Conservation (phyloP, 2,113 vertebrate genomes). For the Oryzias woworae region DNA sequence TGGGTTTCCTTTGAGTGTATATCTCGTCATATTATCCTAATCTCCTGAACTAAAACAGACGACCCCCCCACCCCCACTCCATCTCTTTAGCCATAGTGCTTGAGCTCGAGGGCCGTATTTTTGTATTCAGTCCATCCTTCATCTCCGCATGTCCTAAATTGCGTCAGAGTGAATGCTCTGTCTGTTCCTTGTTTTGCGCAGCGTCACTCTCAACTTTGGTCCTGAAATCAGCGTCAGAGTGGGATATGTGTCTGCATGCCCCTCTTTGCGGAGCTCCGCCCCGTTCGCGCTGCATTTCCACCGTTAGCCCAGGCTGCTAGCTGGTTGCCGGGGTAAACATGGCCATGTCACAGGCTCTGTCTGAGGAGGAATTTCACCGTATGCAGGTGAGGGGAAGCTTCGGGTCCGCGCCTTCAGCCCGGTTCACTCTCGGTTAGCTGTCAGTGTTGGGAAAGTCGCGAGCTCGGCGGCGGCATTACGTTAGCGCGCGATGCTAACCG, state of each 20-base stretch:
- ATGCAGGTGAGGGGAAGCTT: constrained; percentile 82
- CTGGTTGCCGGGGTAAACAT: constrained; percentile 46
- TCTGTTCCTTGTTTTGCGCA: background rate
- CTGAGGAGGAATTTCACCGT: constrained; percentile 94
- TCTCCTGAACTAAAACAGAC: too few species aligned
- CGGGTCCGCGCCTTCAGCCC: background rate
- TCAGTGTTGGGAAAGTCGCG: background rate
- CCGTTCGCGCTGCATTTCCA: constrained; percentile 15
- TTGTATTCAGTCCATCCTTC: too few species aligned
- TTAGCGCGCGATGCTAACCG: background rate
- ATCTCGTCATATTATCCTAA: too few species aligned
- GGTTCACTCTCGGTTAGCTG: background rate
- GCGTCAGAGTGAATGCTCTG: constrained; percentile 43
- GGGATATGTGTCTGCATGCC: constrained; percentile 22
- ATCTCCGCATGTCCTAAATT: background rate
- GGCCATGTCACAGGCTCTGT: constrained; percentile 90
- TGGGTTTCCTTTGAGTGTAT: too few species aligned
- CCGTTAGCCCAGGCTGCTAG: constrained; percentile 49
- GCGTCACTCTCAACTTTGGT: constrained; percentile 24
- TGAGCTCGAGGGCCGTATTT: too few species aligned
- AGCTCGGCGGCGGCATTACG: background rate
- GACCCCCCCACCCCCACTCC: too few species aligned
- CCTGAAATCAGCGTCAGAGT: constrained; percentile 35
- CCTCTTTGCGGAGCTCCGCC: constrained; percentile 2
- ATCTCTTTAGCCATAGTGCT: too few species aligned